Evolutionary conservation across 1,140 invertebrate species (phyloP).

Genomic region (Cydia pomonella): DNA sequence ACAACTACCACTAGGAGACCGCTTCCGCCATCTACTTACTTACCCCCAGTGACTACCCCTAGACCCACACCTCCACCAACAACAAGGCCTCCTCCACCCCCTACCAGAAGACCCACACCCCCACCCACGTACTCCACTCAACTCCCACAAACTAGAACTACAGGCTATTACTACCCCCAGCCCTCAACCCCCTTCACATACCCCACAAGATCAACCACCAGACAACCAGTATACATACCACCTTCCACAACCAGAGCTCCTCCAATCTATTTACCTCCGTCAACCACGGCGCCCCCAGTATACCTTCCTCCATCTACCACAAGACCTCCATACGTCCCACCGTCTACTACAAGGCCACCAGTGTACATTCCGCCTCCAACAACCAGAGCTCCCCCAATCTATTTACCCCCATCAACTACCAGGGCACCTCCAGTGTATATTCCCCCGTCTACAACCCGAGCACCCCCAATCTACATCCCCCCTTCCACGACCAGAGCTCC

Average conservation of each 20-base stretch:
- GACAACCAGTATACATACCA: conserved; percentile 41
- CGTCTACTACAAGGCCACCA: conserved; percentile 31
- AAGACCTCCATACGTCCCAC: conserved; percentile 42
- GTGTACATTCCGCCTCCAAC: conserved; percentile 44
- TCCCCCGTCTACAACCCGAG: conserved; percentile 55
- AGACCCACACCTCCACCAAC: conserved; percentile 38
- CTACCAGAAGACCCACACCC: conserved; percentile 35
- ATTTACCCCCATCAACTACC: conserved; percentile 40
- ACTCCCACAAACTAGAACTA: conserved; percentile 39
- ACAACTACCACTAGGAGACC: conserved; percentile 34
- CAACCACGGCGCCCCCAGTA: conserved; percentile 53
- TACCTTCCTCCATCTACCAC: conserved; percentile 34
- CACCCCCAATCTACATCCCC: conserved; percentile 38
- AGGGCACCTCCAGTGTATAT: conserved; percentile 33
- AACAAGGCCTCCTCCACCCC: conserved; percentile 32
- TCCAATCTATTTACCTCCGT: conserved; percentile 38
- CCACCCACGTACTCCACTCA: conserved; percentile 25
- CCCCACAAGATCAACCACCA: too few relatives aligned
- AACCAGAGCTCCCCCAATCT: conserved; percentile 45
- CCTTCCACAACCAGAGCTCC: conserved; percentile 38
- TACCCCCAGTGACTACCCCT: conserved; percentile 35
- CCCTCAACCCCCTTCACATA: conserved; percentile 68
- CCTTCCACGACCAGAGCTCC: conserved; percentile 37
- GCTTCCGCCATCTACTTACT: conserved; percentile 11
- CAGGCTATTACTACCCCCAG: conserved; percentile 77